phyloP scores from a whole-genome alignment of 2,888 invertebrate species.

The Ectemnius cavifrons region DNA sequence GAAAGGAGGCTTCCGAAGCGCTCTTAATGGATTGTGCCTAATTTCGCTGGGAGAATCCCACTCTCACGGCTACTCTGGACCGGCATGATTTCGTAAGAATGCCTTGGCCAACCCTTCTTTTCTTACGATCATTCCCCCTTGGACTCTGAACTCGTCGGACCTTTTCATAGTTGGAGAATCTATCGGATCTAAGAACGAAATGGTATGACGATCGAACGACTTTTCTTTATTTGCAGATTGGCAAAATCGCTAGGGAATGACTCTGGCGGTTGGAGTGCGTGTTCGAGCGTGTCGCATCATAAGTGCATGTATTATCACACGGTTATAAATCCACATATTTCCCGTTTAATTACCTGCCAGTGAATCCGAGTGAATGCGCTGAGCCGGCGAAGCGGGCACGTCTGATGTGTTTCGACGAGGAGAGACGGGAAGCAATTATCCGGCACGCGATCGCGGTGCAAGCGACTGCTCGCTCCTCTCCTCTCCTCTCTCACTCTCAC shows the following conservation, averaged over 20 bases:
- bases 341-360: conserved; percentile 44
- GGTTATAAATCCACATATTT: conserved; percentile 46
- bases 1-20: conserved; percentile 37
- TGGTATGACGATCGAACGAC: background rate
- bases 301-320: conserved; percentile 23
- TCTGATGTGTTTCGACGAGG: conserved; percentile 54
- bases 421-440: conserved; percentile 72
- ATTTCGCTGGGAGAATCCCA: conserved; percentile 49
- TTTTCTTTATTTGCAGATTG: background rate
- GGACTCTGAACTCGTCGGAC: too few relatives aligned
- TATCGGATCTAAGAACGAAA: too few relatives aligned
- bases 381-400: conserved; percentile 35
- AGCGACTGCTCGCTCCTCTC: conserved; percentile 8
- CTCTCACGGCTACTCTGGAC: conserved; percentile 12
- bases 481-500: too few relatives aligned
- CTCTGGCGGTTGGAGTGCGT: too few relatives aligned
- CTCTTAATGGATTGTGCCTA: conserved; percentile 62
- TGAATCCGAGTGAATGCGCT: conserved; percentile 42
- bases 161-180: too few relatives aligned
- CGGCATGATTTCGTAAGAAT: conserved; percentile 21
- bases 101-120: conserved; percentile 7
- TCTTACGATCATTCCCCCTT: background rate
- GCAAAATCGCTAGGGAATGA: too few relatives aligned
- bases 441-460: conserved; percentile 69
- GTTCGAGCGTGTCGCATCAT: background rate